Evolutionary conservation across 1,140 invertebrate species (phyloP).

Genomic region (Archivesica marissinica): DNA sequence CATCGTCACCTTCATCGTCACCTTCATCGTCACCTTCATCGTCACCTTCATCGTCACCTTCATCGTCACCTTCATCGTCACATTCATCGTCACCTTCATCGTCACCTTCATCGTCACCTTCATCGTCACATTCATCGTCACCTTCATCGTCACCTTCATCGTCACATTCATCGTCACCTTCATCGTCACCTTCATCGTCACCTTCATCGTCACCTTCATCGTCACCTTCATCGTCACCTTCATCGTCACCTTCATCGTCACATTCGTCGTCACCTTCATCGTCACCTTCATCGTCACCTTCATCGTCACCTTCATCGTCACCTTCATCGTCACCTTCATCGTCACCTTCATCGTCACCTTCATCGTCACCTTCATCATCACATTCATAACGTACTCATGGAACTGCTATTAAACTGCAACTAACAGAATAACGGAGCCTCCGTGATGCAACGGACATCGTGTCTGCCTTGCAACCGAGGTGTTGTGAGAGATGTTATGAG

Average conservation of each 20-base stretch:
- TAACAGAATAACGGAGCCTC: background rate
- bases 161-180: constrained; percentile 16
- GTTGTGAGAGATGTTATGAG: too few species aligned
- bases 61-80: background rate
- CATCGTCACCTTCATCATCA: background rate
- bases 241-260: constrained; percentile 27
- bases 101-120: background rate
- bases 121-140: background rate
- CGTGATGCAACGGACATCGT: too few species aligned
- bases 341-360: constrained; percentile 38
- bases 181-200: background rate
- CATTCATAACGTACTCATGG: too few species aligned
- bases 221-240: constrained; percentile 31
- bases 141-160: constrained; percentile 19
- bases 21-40: background rate
- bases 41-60: background rate
- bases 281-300: constrained; percentile 56
- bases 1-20: background rate
- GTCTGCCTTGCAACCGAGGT: too few species aligned
- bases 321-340: constrained; percentile 54
- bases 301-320: constrained; percentile 52
- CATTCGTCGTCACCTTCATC: too few species aligned
- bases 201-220: constrained; percentile 42
- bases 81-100: background rate
- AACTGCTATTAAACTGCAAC: background rate